Percentiles rank a stretch among this genome's conserved stretches.
phyloP scores from a whole-genome alignment of 2,888 invertebrate genomes.

The Leptopterna dolabrata region DNA sequence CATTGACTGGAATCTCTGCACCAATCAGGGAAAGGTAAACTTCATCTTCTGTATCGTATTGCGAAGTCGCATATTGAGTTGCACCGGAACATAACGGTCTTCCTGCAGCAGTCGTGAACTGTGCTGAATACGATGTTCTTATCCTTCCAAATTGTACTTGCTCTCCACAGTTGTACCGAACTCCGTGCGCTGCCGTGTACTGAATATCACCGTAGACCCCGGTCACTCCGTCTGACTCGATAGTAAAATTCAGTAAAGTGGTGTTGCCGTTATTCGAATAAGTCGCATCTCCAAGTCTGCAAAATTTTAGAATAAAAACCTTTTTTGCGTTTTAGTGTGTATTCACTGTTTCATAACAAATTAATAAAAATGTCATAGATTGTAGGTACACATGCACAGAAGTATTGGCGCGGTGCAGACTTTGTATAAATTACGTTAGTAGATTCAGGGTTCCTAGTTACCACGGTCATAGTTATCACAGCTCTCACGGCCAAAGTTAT shows the following conservation, averaged over 20 bases:
- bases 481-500: too few species aligned
- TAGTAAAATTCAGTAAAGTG: neutral
- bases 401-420: too few species aligned
- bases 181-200: neutral
- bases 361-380: too few species aligned
- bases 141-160: neutral
- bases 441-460: too few species aligned
- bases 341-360: too few species aligned
- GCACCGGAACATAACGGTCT: neutral
- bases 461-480: too few species aligned
- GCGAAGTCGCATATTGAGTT: neutral
- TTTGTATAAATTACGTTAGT: too few species aligned
- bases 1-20: neutral
- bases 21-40: neutral
- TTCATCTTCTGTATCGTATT: neutral
- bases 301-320: neutral
- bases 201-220: neutral
- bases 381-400: too few species aligned
- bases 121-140: neutral
- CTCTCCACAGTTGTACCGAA: neutral
- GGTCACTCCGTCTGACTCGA: neutral
- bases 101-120: neutral
- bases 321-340: too few species aligned
- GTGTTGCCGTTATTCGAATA: neutral
- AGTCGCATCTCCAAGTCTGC: neutral